These are phyloP conservation scores for Liasis olivaceus DNA, from an alignment of 2,797 vertebrate genomes.

Conservation along the genomic window DNA sequence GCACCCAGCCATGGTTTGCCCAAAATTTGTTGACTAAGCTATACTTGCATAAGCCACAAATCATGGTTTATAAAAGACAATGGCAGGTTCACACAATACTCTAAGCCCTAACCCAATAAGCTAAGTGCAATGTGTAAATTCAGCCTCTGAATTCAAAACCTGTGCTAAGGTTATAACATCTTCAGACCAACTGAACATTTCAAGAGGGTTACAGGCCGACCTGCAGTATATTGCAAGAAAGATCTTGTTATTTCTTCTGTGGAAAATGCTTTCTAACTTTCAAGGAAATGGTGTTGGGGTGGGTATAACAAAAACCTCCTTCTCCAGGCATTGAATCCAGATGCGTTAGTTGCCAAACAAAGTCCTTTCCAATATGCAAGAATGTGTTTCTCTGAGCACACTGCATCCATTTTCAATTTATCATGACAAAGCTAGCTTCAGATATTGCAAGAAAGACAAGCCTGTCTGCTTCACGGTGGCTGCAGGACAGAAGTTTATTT, in stretches of 20 bases:
- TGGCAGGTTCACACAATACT: not conserved
- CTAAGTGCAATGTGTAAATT: not conserved
- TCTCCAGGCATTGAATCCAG: not conserved
- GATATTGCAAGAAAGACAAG: not conserved
- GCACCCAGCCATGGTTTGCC: not conserved
- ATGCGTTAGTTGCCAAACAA: not conserved
- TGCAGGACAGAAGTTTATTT: not conserved
- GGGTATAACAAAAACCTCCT: not conserved
- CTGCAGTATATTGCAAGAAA: not conserved
- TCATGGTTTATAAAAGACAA: not conserved
- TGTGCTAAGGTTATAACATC: not conserved
- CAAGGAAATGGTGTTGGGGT: not conserved
- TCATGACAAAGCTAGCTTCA: not conserved
- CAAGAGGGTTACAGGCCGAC: not conserved
- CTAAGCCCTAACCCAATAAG: not conserved
- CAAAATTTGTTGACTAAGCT: not conserved
- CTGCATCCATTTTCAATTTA: not conserved
- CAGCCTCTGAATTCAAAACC: not conserved
- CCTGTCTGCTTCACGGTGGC: not conserved
- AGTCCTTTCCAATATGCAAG: accelerated
- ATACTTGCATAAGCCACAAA: not conserved
- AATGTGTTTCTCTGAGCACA: not conserved
- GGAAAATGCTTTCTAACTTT: not conserved
- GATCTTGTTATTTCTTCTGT: not conserved
- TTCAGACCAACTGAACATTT: not conserved